Evolutionary conservation across 2,113 vertebrate genomes (phyloP).

Genomic region (Macaca mulatta): DNA sequence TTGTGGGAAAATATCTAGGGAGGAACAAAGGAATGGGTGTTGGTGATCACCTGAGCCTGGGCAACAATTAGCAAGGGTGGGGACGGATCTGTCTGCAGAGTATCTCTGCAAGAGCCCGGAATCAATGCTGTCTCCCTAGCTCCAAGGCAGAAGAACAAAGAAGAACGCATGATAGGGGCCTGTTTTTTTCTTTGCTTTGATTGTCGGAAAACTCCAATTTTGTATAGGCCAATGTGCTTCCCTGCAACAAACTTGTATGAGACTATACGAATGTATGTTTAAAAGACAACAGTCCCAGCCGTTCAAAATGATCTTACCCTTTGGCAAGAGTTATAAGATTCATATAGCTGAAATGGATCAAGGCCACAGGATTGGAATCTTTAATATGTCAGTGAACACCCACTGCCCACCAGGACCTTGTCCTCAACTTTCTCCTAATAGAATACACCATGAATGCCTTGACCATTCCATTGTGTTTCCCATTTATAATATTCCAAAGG

Average conservation of each 20-base stretch:
- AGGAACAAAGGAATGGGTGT: background rate
- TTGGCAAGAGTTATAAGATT: background rate
- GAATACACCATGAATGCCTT: background rate
- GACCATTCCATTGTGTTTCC: background rate
- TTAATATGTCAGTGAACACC: background rate
- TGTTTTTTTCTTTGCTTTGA: background rate
- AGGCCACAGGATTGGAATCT: background rate
- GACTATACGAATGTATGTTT: background rate
- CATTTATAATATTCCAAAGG: slow-evolving; percentile 48
- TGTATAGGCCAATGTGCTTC: background rate
- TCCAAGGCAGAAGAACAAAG: background rate
- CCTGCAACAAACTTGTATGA: background rate
- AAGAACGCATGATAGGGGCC: background rate
- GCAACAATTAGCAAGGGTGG: background rate
- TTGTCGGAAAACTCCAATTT: background rate
- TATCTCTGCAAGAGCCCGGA: background rate
- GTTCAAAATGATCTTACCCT: background rate
- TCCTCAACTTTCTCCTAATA: background rate
- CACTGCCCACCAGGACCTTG: background rate
- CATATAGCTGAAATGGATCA: background rate
- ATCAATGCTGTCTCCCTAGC: background rate
- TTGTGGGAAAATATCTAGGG: background rate
- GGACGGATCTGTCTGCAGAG: background rate
- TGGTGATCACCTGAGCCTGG: background rate
- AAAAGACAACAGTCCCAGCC: background rate